A percentile compares a stretch with the other conserved stretches of the same genome.
phyloP scores from a whole-genome alignment of 2,113 vertebrate genomes.

The Triplophysa dalaica region DNA sequence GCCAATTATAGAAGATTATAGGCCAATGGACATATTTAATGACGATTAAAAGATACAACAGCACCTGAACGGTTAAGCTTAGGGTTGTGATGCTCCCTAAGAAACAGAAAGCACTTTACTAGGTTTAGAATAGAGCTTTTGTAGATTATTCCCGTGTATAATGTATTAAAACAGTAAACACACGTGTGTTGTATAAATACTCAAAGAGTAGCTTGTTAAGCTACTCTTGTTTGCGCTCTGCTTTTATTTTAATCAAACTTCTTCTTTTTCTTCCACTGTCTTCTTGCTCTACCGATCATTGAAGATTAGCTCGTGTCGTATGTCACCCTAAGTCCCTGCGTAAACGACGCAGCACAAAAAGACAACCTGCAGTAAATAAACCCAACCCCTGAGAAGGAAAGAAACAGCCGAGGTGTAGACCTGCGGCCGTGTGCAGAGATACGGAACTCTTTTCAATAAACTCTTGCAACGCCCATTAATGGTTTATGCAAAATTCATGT shows the following conservation, averaged over 20 bases:
- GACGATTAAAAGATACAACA: not conserved
- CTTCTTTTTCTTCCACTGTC: not conserved
- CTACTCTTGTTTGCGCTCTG: too few relatives aligned
- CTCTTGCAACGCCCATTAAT: not conserved
- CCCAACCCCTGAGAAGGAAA: not conserved
- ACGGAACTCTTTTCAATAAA: not conserved
- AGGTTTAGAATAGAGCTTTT: too few relatives aligned
- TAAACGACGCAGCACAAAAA: conserved; percentile 43
- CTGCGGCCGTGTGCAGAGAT: not conserved
- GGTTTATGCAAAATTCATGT: conserved; percentile 8
- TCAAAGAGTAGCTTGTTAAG: too few relatives aligned
- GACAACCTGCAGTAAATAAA: not conserved
- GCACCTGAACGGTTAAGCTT: too few relatives aligned
- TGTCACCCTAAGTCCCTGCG: conserved; percentile 17
- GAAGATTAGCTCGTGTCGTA: conserved; percentile 58
- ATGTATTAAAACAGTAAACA: too few relatives aligned
- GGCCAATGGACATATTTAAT: too few relatives aligned
- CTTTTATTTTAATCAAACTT: not conserved
- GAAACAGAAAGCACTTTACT: too few relatives aligned
- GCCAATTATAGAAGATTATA: not conserved
- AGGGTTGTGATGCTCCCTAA: too few relatives aligned
- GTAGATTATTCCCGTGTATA: too few relatives aligned
- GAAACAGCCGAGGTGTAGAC: not conserved
- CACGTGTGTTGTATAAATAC: too few relatives aligned
- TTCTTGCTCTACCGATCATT: conserved; percentile 56